Evolutionary conservation across 2,113 vertebrate species (phyloP).

Genomic region (Triplophysa siluroides): DNA sequence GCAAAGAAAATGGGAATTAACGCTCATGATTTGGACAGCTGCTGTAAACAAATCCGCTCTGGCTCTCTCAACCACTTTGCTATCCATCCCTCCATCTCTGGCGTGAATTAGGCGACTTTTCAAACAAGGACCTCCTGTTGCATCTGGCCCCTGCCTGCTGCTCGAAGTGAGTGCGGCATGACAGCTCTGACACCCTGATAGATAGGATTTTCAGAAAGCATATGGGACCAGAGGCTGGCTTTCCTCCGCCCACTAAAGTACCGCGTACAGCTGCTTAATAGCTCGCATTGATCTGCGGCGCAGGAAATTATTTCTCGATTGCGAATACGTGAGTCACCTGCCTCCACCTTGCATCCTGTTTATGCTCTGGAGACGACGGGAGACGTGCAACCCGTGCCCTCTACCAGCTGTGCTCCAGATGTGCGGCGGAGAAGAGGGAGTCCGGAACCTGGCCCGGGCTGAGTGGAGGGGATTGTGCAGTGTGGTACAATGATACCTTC

Average conservation of each 20-base stretch:
- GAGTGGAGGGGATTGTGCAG: slow-evolving; percentile 14
- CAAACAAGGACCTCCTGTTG: slow-evolving; percentile 69
- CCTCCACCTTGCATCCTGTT: slow-evolving; percentile 24
- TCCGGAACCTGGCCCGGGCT: slow-evolving; percentile 7
- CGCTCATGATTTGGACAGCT: slow-evolving; percentile 48
- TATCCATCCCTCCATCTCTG: slow-evolving; percentile 2
- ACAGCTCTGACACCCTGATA: slow-evolving; percentile 71
- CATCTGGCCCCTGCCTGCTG: slow-evolving; percentile 60
- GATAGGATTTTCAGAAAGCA: slow-evolving; percentile 69
- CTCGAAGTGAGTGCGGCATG: slow-evolving; percentile 66
- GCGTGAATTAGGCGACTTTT: slow-evolving; percentile 51
- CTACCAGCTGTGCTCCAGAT: slow-evolving; percentile 49
- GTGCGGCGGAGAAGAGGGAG: slow-evolving; percentile 29
- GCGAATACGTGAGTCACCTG: slow-evolving; percentile 33
- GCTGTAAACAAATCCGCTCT: slow-evolving; percentile 54
- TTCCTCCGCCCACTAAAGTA: slow-evolving; percentile 28
- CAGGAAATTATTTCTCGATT: slow-evolving; percentile 36
- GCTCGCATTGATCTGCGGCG: slow-evolving; percentile 44
- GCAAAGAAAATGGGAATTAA: slow-evolving; percentile 19
- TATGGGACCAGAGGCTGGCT: slow-evolving; percentile 61
- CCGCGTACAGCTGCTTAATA: slow-evolving; percentile 53
- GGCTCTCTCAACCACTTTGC: background rate
- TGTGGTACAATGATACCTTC: background rate
- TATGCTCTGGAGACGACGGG: slow-evolving; percentile 38
- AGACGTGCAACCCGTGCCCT: slow-evolving; percentile 28